Base-by-base conservation (phyloP, 2,113 vertebrate species). In the Ascaphus truei region DNA sequence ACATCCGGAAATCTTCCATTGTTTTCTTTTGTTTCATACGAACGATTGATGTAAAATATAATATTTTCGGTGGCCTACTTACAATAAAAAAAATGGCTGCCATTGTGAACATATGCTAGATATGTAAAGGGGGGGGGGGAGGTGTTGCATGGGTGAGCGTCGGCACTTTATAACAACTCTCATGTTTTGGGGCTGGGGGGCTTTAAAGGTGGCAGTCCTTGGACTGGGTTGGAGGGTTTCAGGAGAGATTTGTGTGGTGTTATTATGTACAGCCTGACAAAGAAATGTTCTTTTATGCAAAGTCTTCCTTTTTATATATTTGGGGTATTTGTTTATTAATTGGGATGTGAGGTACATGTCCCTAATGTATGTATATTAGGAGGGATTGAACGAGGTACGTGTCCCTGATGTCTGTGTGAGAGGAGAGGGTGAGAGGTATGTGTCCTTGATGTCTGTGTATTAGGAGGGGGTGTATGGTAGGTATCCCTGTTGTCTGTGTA, bases 281-380 rank as follows among this genome's bases (percentile, higher is more conserved):
- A 13, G 16, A 22, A 36, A 20, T 12, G 10, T 57, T 34, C 22
- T 56, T 67, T 57, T 37, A 39, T 45, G 18, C n/a, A 48, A n/a
- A 59, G 66, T 69, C 66, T 69, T 69, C 66, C 66, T 60, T 60
- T 57, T 69, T 50, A 63, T 26, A 51, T 23, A 50, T 27, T n/a
- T 15, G 29, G 60, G 26, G 7, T 48, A 18, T 20, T 47, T 48
- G 18, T 30, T 52, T 33, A n/a, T 20, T 56, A 10, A 10, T 23
- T 15, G 29, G 25, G 26, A 15, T 6, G 6, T 20, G 22, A 33
- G 30, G 31, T 22, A 36, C 53, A 23, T 7, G 18, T 47, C 15
- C 12, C 20, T 37, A 6, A 36, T 58, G 34, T 58, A 10, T 7
- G 18, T 43, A 13, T 13, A 43, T 16, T 15, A n/a, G 39, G 39